Base-by-base conservation (phyloP, 2,113 vertebrate species). In the Eupsittula cactorum region DNA sequence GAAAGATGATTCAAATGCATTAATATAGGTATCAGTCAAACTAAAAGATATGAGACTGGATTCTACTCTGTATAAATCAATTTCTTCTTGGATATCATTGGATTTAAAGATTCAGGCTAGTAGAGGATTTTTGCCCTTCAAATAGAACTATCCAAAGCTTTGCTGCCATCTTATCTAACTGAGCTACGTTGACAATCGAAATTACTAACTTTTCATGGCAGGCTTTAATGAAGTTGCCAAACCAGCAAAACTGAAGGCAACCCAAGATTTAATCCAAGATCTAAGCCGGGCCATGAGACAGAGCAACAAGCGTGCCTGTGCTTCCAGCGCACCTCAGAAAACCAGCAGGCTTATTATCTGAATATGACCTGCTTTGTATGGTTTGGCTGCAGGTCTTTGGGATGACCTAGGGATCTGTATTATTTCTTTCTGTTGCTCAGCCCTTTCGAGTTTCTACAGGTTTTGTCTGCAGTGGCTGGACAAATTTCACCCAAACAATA, bases 381-480 rank as follows among this genome's bases (percentile, higher is more conserved):
- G 10, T 10, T 12, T 50, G 65, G 27, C 15, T 41, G 13, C 13
- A 46, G 44, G 6, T 47, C 16, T 53, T 65, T 11, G 52, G 46
- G 28, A 9, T 31, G 20, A 3, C 7, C 6, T 11, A 28, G 20
- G 35, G 37, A 19, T 39, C 47, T 49, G 10, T 5, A 24, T 41
- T 0, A 39, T 47, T 39, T 42, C 47, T 41, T 13, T 44, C 52
- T 71, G 27, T 6, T 9, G 10, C 16, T 29, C 64, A 60, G 23
- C 46, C 24, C n/a, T 81, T 42, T 10, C 0, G 1, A 23, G 35
- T 47, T 55, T 39, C 65, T 47, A 0, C 1, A 29, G 13, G 25
- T n/a, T 67, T 67, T 67, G 33, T 17, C 37, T 46, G 17, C 25
- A 78, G 19, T 1, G 2, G 16, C 6, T 49, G 39, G 20, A 27